Conservation (phyloP, 1,140 invertebrate species). For the Drosophila setifemur region DNA sequence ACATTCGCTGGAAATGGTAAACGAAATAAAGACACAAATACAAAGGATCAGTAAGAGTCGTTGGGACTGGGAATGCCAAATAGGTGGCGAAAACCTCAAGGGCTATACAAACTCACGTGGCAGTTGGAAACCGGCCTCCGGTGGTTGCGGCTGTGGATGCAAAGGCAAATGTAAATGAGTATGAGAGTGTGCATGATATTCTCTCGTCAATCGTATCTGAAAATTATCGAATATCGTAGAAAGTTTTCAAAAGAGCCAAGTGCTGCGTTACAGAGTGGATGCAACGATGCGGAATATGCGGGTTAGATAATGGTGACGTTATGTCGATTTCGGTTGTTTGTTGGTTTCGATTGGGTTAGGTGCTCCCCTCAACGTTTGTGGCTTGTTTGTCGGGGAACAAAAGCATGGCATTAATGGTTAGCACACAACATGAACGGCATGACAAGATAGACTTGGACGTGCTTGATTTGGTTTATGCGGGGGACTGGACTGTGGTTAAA, state of each 20-base stretch:
- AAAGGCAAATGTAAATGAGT: slow-evolving; percentile 95
- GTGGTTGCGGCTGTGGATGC: slow-evolving; percentile 89
- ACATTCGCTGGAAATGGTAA: slow-evolving; percentile 73
- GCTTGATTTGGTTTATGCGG: slow-evolving; percentile 19
- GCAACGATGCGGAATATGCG: slow-evolving; percentile 36
- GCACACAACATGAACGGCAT: slow-evolving; percentile 48
- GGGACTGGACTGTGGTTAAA: slow-evolving; percentile 40
- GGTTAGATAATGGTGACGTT: slow-evolving; percentile 39
- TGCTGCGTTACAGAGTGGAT: slow-evolving; percentile 61
- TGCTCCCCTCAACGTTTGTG: too few species aligned
- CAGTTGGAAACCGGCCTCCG: slow-evolving; percentile 85
- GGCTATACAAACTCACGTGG: slow-evolving; percentile 83
- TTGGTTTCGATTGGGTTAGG: slow-evolving; percentile 25
- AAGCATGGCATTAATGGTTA: slow-evolving; percentile 50
- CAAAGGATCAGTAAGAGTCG: slow-evolving; percentile 2
- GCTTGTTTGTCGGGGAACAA: slow-evolving; percentile 12
- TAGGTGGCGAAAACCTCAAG: slow-evolving; percentile 12
- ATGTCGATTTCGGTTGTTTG: slow-evolving; percentile 17
- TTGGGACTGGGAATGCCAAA: background rate
- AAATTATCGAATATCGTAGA: slow-evolving; percentile 82
- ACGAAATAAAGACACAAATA: background rate
- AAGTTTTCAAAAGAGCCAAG: slow-evolving; percentile 79
- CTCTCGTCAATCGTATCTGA: slow-evolving; percentile 83
- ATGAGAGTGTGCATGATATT: slow-evolving; percentile 86
- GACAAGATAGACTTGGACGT: slow-evolving; percentile 30